Conservation (phyloP, 2,888 invertebrate genomes). For the Galerucella nymphaeae region DNA sequence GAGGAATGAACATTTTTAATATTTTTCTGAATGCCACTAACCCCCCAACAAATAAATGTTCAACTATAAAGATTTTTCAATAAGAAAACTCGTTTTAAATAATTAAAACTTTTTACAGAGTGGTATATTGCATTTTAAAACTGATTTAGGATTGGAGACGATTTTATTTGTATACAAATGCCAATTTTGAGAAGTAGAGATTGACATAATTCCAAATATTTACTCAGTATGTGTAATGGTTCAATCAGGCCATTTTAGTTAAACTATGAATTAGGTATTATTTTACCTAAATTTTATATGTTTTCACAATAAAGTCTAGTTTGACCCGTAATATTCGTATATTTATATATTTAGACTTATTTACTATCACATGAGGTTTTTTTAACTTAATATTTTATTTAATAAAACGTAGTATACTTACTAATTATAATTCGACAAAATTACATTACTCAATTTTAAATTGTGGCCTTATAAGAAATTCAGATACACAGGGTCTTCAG, state of each 20-base stretch:
- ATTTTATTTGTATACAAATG: background rate
- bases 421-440: conserved; percentile 26
- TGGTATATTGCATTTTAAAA: conserved; percentile 6
- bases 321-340: conserved; percentile 22
- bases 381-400: conserved; percentile 25
- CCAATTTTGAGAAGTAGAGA: conserved; percentile 12
- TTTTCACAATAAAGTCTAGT: conserved; percentile 15
- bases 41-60: too few relatives aligned
- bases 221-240: conserved; percentile 7
- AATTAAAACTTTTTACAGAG: too few relatives aligned
- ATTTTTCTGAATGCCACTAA: too few relatives aligned
- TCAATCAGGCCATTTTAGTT: background rate
- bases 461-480: conserved; percentile 32
- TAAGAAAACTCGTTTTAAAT: too few relatives aligned
- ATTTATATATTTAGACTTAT: conserved; percentile 29
- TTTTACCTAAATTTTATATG: conserved; percentile 5
- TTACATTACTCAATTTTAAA: conserved; percentile 26
- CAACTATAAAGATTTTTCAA: too few relatives aligned
- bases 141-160: background rate
- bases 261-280: background rate
- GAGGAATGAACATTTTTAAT: too few relatives aligned
- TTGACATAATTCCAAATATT: conserved; percentile 26
- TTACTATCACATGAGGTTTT: conserved; percentile 17
- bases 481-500: conserved; percentile 29
- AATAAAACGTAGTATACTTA: conserved; percentile 15